Conservation (phyloP, 2,113 vertebrate species). For the Fulica atra region DNA sequence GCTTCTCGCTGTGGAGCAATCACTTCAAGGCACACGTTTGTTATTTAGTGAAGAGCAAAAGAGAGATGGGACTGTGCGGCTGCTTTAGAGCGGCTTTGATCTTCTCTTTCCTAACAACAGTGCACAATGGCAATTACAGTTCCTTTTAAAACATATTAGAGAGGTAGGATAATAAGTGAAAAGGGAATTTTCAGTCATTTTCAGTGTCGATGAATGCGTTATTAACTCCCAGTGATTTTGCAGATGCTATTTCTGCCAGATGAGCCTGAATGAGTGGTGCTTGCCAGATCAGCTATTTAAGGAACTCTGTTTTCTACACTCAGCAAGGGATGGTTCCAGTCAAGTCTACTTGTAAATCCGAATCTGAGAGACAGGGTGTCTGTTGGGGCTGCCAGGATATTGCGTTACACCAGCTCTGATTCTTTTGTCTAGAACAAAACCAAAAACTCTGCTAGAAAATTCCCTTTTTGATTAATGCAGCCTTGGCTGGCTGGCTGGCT, state of each 20-base stretch:
- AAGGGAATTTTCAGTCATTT: conserved; percentile 51
- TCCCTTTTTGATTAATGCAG: neutral
- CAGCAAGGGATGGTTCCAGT: conserved; percentile 30
- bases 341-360: neutral
- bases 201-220: conserved; percentile 36
- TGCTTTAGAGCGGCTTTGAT: conserved; percentile 14
- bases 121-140: conserved; percentile 1
- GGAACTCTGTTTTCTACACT: neutral
- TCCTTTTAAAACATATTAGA: conserved; percentile 6
- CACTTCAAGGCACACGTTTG: neutral
- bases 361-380: neutral
- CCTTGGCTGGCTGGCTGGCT: neutral
- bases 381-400: neutral
- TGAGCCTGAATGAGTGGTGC: neutral
- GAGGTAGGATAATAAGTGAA: conserved; percentile 44
- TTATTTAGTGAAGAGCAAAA: neutral
- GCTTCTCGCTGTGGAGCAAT: neutral
- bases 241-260: conserved; percentile 47
- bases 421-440: neutral
- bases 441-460: neutral
- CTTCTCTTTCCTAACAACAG: neutral
- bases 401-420: neutral
- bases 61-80: neutral
- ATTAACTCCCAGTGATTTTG: conserved; percentile 51
- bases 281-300: conserved; percentile 56